A percentile compares a stretch with the other conserved stretches of the same genome.
These are phyloP conservation scores for Anisognathus igniventris DNA, from an alignment of 2,797 vertebrate species.

Conservation along the genomic window DNA sequence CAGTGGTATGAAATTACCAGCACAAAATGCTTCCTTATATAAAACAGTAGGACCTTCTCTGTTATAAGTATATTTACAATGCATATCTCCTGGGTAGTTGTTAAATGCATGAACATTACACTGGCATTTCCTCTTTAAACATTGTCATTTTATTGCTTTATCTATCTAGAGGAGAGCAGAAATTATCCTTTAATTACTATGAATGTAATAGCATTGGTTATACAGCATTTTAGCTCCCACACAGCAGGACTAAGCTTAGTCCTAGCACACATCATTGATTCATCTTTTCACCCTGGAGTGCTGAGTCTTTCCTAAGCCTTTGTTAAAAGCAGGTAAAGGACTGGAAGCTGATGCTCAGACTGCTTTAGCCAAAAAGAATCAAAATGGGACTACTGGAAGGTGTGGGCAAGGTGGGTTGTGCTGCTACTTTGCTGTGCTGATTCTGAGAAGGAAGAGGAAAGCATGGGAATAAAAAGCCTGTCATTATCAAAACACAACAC, in stretches of 20 bases:
- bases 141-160: slow-evolving; percentile 50
- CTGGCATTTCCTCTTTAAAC: slow-evolving; percentile 53
- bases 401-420: background rate
- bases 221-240: background rate
- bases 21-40: slow-evolving; percentile 28
- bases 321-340: slow-evolving; percentile 12
- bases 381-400: background rate
- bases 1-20: slow-evolving; percentile 35
- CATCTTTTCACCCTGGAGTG: background rate
- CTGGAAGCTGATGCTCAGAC: background rate
- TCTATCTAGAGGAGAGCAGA: slow-evolving; percentile 31
- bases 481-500: slow-evolving; percentile 70
- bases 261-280: background rate
- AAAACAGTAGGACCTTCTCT: slow-evolving; percentile 60
- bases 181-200: slow-evolving; percentile 66
- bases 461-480: slow-evolving; percentile 39
- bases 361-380: background rate
- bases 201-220: slow-evolving; percentile 25
- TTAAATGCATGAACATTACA: slow-evolving; percentile 45
- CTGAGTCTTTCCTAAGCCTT: background rate
- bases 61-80: slow-evolving; percentile 58
- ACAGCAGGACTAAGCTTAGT: background rate
- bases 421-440: background rate
- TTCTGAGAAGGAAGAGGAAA: slow-evolving; percentile 10
- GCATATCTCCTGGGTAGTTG: slow-evolving; percentile 44